Evolutionary conservation across 2,113 vertebrate species (phyloP).

Genomic region (Eptesicus fuscus): DNA sequence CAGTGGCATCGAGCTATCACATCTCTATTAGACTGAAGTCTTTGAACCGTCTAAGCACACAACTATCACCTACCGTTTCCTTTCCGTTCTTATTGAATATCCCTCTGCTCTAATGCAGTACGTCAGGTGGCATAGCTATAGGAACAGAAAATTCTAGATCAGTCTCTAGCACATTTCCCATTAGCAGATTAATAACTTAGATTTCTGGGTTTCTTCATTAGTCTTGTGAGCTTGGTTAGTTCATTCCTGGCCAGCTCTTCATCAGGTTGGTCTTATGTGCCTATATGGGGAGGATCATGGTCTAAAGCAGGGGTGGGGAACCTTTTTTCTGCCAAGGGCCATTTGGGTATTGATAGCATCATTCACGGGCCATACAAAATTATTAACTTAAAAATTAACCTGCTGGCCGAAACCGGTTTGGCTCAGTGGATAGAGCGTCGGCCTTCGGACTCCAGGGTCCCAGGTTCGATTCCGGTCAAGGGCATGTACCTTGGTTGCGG

Average conservation of each 20-base stretch:
- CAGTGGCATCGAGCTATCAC: not conserved
- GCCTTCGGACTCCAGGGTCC: no score
- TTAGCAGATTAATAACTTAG: not conserved
- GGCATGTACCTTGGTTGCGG: no score
- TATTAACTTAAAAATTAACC: no score
- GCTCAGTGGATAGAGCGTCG: no score
- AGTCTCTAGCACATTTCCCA: not conserved
- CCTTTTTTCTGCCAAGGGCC: no score
- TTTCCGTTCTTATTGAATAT: not conserved
- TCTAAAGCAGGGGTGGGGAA: no score
- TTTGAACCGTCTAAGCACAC: not conserved
- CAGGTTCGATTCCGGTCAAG: no score
- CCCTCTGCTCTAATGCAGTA: not conserved
- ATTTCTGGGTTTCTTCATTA: not conserved
- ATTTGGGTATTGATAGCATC: no score
- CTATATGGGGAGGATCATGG: not conserved
- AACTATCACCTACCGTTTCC: not conserved
- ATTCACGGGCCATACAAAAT: no score
- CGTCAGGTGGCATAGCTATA: not conserved
- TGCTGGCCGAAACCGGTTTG: no score
- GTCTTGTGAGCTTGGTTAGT: not conserved
- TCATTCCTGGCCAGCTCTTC: not conserved
- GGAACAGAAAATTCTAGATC: not conserved
- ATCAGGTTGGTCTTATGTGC: not conserved
- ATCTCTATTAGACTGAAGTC: not conserved